Evolutionary conservation across 2,888 invertebrate species (phyloP).

Genomic region (Melieria picta): DNA sequence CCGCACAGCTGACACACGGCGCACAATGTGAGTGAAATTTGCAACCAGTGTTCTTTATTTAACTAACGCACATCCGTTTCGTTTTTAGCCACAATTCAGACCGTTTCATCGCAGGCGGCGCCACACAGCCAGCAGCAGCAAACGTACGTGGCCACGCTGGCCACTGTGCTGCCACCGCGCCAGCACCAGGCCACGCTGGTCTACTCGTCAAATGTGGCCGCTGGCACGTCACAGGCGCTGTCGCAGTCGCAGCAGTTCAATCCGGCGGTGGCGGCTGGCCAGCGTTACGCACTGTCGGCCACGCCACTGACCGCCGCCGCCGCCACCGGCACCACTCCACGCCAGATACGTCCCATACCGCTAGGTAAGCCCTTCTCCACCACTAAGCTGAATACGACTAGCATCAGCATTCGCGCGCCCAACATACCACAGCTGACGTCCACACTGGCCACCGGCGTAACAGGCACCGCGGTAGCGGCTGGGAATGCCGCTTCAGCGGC

Average conservation of each 20-base stretch:
- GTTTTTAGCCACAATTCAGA: slow-evolving; percentile 48
- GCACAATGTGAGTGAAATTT: slow-evolving; percentile 47
- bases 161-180: slow-evolving; percentile 63
- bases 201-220: slow-evolving; percentile 61
- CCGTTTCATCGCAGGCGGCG: slow-evolving; percentile 46
- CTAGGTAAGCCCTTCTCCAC: slow-evolving; percentile 61
- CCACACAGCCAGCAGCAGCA: slow-evolving; percentile 46
- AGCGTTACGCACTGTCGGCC: slow-evolving; percentile 60
- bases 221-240: slow-evolving; percentile 48
- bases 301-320: slow-evolving; percentile 50
- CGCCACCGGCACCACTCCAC: slow-evolving; percentile 52
- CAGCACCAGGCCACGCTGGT: slow-evolving; percentile 64
- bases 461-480: slow-evolving; percentile 43
- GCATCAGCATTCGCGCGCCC: slow-evolving; percentile 64
- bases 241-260: slow-evolving; percentile 61
- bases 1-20: slow-evolving; percentile 41
- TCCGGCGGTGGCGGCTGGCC: slow-evolving; percentile 50
- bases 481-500: slow-evolving; percentile 48
- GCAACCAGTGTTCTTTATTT: background rate
- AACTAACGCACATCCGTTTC: background rate
- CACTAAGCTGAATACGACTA: slow-evolving; percentile 62
- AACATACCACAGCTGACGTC: slow-evolving; percentile 59
- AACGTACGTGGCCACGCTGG: slow-evolving; percentile 63
- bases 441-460: slow-evolving; percentile 46
- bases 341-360: slow-evolving; percentile 64